A percentile compares a stretch with the other conserved stretches of the same genome.
Conservation (phyloP, 2,113 vertebrate genomes). For the Hemiscyllium ocellatum region DNA sequence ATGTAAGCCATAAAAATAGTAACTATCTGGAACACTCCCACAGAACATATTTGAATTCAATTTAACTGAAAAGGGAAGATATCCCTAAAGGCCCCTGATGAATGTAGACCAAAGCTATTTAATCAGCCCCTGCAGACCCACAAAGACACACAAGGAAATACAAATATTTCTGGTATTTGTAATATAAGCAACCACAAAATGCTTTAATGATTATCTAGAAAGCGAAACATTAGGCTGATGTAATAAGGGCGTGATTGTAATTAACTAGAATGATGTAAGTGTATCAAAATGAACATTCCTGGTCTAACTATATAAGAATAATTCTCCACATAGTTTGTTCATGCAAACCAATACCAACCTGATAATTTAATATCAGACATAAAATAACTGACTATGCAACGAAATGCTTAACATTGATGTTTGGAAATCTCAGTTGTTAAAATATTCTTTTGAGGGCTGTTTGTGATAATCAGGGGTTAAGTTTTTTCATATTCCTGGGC, state of each 20-base stretch:
- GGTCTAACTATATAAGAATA: not conserved
- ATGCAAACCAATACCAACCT: not conserved
- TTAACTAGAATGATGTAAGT: not conserved
- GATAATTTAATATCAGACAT: not conserved
- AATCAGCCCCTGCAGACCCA: not conserved
- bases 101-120: not conserved
- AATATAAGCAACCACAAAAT: not conserved
- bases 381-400: not conserved
- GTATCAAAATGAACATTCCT: not conserved
- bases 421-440: not conserved
- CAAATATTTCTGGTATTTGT: not conserved
- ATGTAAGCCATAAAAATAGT: constrained; percentile 61
- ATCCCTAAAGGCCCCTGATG: not conserved
- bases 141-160: not conserved
- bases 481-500: too few species aligned
- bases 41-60: constrained; percentile 53
- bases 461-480: too few species aligned
- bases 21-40: constrained; percentile 67
- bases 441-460: too few species aligned
- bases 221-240: not conserved
- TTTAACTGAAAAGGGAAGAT: constrained; percentile 37
- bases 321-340: not conserved
- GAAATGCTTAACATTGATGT: not conserved
- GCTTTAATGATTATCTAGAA: not conserved
- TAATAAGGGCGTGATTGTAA: not conserved